Conservation (phyloP, 2,888 invertebrate genomes). For the Ceriagrion tenellum region DNA sequence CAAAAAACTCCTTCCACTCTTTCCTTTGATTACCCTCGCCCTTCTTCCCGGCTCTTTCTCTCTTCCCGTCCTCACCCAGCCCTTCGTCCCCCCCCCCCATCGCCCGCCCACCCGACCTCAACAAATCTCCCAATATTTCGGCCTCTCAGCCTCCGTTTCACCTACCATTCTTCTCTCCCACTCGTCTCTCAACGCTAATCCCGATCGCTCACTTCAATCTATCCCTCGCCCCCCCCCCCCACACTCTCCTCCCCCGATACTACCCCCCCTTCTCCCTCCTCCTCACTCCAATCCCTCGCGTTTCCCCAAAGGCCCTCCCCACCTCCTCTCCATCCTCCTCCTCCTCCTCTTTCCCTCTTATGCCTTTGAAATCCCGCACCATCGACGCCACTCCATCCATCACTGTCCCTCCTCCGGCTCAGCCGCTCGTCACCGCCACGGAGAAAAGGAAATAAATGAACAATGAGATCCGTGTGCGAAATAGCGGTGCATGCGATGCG, state of each 20-base stretch:
- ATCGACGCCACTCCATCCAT: conserved; percentile 60
- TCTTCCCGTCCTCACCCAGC: neutral
- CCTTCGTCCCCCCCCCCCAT: neutral
- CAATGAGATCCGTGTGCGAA: conserved; percentile 65
- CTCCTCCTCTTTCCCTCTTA: neutral
- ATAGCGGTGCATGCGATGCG: conserved; percentile 63
- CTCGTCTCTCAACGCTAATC: conserved; percentile 59
- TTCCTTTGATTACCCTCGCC: neutral
- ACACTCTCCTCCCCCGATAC: neutral
- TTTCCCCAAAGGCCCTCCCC: no score
- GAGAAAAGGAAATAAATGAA: conserved; percentile 62
- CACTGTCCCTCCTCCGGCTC: conserved; percentile 53
- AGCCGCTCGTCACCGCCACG: conserved; percentile 49
- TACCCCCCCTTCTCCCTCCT: neutral
- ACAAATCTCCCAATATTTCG: conserved; percentile 63
- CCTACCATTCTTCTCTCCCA: conserved; percentile 55
- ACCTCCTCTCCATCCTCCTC: no score
- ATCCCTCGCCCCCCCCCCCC: neutral
- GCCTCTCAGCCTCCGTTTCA: conserved; percentile 58
- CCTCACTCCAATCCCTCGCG: neutral
- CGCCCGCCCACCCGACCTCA: neutral
- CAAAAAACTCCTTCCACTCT: neutral
- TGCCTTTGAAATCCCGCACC: conserved; percentile 56
- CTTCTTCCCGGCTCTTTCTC: neutral
- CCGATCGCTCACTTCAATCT: conserved; percentile 66